phyloP scores from a whole-genome alignment of 2,888 invertebrate species.

The Noctua fimbriata region DNA sequence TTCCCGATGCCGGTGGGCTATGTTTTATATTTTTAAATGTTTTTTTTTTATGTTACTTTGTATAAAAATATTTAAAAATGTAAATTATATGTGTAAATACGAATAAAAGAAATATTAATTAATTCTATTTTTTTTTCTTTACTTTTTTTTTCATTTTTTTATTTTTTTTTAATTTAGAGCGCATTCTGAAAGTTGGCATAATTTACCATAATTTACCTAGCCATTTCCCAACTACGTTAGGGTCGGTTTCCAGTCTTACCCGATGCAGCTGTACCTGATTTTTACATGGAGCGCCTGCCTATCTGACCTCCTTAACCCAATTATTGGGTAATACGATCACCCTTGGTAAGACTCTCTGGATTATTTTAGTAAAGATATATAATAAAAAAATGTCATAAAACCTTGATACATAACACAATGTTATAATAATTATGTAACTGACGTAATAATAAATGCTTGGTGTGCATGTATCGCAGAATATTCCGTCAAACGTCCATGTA shows the following conservation, averaged over 20 bases:
- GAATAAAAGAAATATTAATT: too few species aligned
- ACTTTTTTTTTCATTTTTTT: too few species aligned
- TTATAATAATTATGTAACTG: slow-evolving; percentile 2
- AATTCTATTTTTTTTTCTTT: too few species aligned
- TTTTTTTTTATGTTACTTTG: too few species aligned
- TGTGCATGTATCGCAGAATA: slow-evolving; percentile 16
- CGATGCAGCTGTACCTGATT: not conserved
- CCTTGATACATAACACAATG: slow-evolving; percentile 1
- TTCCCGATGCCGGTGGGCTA: too few species aligned
- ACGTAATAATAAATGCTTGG: slow-evolving; percentile 14
- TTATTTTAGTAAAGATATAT: not conserved
- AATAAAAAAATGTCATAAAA: not conserved
- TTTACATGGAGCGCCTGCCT: not conserved
- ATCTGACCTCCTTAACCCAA: not conserved
- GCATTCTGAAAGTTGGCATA: too few species aligned
- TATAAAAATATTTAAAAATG: too few species aligned
- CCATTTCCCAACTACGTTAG: too few species aligned
- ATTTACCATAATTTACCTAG: too few species aligned
- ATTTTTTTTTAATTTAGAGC: too few species aligned
- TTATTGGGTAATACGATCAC: not conserved
- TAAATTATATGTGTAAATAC: too few species aligned
- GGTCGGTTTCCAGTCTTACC: not conserved
- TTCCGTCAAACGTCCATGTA: slow-evolving; percentile 5
- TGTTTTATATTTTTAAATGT: too few species aligned
- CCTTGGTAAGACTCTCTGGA: not conserved